Evolutionary conservation across 2,113 vertebrate species (phyloP), one percentile per base, ranked within the genome.

Genomic region (Notechis scutatus): DNA sequence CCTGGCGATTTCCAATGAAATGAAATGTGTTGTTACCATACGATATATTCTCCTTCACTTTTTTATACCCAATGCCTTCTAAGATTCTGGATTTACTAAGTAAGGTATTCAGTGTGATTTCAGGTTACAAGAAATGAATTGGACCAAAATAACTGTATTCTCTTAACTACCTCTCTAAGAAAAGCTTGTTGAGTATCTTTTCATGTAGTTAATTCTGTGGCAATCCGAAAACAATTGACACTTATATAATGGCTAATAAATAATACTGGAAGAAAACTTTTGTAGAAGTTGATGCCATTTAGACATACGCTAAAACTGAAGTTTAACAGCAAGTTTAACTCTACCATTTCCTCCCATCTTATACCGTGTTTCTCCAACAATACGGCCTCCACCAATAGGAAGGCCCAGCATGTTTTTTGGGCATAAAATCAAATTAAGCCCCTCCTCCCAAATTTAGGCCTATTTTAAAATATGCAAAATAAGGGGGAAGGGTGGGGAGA

Each of bases 181-280:
- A 97, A 97, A 92, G 93, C 50, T 96, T 97, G 94, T 97, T 97
- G 96, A 95, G 87, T 91, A 94, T 95, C 92, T 97, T 95, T 85
- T 96, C 89, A 92, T 95, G 94, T 97, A 96, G 97, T 97, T 96
- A 96, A 96, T 95, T 93, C 94, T 94, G 94, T 91, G 91, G 94
- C 91, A 95, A 94, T 93, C 88, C 95, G 89, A 97, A 96, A 96
- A 96, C 92, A 97, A 1, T 89, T 34, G 0, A 0, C 61, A 57
- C 94, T 95, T 94, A 85, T 1, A 1, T 59, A 94, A 91, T 94
- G 0, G 0, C 95, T 97, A 94, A 93, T 95, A 94, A 95, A 93
- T 45, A 20, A 86, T 81, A 91, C 92, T 93, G 94, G 95, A 95
- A 96, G 91, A 50, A 55, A 55, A 90, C 18, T 92, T 81, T 87